Conservation (phyloP, 2,797 vertebrate species). For the Gymnothorax javanicus region DNA sequence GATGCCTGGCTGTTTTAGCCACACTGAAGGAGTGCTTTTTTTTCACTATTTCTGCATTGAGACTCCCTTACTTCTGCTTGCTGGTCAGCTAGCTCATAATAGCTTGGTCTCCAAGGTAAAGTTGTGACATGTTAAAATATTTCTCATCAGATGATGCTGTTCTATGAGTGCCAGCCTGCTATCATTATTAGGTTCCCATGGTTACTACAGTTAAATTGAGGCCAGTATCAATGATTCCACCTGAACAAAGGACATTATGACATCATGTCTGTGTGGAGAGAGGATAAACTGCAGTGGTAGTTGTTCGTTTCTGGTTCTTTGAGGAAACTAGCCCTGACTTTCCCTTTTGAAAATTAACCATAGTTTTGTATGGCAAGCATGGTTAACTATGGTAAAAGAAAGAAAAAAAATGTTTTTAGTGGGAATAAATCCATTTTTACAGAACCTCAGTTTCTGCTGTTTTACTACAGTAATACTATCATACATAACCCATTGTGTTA, state of each 20-base stretch:
- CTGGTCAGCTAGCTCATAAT: too few species aligned
- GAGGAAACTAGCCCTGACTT: too few species aligned
- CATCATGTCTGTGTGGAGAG: neutral
- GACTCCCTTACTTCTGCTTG: neutral
- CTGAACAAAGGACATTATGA: neutral
- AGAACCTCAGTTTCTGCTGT: too few species aligned
- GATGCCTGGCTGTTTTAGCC: neutral
- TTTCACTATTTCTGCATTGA: neutral
- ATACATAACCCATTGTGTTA: too few species aligned
- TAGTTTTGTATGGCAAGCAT: too few species aligned
- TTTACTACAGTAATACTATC: too few species aligned
- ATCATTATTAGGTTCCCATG: neutral
- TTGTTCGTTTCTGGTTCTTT: neutral
- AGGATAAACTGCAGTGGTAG: neutral
- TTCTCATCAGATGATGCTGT: constrained; percentile 24
- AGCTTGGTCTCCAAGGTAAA: neutral
- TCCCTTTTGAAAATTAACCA: too few species aligned
- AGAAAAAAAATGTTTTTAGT: too few species aligned
- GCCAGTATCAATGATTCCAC: constrained; percentile 12
- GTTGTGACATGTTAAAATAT: neutral
- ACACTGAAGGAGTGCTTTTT: neutral
- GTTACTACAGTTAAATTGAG: neutral
- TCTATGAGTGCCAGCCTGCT: neutral
- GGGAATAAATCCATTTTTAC: too few species aligned
- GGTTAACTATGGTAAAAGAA: too few species aligned